Conservation (phyloP, 2,888 invertebrate genomes). For the Abscondita cerata region DNA sequence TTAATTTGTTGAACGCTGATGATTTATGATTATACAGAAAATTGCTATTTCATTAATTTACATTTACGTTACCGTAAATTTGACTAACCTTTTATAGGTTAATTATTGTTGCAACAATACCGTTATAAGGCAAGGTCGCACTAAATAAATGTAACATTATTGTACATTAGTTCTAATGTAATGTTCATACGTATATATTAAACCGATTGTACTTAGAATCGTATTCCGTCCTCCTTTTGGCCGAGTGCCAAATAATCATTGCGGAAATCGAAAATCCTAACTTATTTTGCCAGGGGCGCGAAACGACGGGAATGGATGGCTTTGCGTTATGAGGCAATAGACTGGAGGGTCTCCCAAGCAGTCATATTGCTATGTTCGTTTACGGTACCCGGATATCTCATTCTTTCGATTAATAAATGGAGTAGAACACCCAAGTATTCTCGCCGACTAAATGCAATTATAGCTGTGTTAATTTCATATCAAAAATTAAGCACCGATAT, state of each 20-base stretch:
- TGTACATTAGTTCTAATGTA: constrained; percentile 22
- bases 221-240: constrained; percentile 46
- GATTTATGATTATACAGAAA: too few species aligned
- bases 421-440: constrained; percentile 17
- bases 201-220: constrained; percentile 42
- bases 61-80: too few species aligned
- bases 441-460: constrained; percentile 27
- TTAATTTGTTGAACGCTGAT: too few species aligned
- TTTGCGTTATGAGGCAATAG: constrained; percentile 46
- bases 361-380: constrained; percentile 42
- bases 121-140: not conserved
- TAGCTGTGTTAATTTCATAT: constrained; percentile 29
- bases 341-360: constrained; percentile 43
- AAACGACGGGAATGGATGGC: constrained; percentile 49
- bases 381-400: constrained; percentile 35
- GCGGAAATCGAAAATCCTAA: constrained; percentile 55
- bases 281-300: constrained; percentile 50
- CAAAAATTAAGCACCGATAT: constrained; percentile 15
- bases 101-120: too few species aligned
- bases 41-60: too few species aligned
- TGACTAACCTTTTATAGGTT: too few species aligned
- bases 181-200: constrained; percentile 31
- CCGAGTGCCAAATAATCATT: constrained; percentile 53
- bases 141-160: constrained; percentile 10
- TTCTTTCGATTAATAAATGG: constrained; percentile 42